Percentiles rank a stretch among this genome's conserved stretches.
These are phyloP conservation scores for Andrena bucephala DNA, from an alignment of 2,888 invertebrate genomes.

Conservation along the genomic window DNA sequence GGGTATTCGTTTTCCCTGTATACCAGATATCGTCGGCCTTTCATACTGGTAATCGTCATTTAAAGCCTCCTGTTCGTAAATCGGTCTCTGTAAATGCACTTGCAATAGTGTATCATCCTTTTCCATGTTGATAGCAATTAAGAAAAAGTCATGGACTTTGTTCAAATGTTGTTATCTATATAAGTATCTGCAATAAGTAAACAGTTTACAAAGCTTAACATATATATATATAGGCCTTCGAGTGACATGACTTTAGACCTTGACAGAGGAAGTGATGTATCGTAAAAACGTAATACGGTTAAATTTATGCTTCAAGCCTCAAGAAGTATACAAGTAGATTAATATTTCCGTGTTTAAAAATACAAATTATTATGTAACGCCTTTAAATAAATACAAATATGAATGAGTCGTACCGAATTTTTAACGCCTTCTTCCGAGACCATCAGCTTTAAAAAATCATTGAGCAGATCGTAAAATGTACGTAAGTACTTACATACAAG, in stretches of 20 bases:
- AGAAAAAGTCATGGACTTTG: not conserved
- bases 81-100: conserved; percentile 84
- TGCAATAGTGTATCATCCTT: conserved; percentile 56
- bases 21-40: conserved; percentile 84
- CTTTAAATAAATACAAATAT: not conserved
- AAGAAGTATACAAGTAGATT: not conserved
- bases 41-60: conserved; percentile 85
- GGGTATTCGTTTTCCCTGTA: no score
- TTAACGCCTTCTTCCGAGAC: not conserved
- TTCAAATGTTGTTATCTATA: not conserved
- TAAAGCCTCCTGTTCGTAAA: conserved; percentile 86
- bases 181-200: conserved; percentile 26
- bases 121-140: conserved; percentile 48
- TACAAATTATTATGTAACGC: conserved; percentile 27
- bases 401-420: not conserved
- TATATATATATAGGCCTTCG: not conserved
- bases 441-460: not conserved
- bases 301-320: not conserved
- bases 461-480: not conserved
- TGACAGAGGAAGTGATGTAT: not conserved
- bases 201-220: not conserved
- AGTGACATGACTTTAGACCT: not conserved
- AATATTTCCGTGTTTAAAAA: not conserved
- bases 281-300: not conserved
- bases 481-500: not conserved